phyloP scores from a whole-genome alignment of 2,797 vertebrate genomes.

The Odontamblyopus lacepedii region DNA sequence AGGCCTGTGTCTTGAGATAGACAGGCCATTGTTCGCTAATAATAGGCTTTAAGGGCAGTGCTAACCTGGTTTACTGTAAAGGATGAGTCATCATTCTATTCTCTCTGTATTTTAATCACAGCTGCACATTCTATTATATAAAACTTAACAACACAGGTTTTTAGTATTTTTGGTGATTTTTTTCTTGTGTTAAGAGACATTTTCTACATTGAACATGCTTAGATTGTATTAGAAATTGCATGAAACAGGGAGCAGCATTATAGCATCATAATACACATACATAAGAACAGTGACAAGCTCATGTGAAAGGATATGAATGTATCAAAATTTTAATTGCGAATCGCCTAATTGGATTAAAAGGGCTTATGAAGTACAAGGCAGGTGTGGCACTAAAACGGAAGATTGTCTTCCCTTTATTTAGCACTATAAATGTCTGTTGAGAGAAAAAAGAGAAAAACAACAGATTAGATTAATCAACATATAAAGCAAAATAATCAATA shows the following conservation, averaged over 20 bases:
- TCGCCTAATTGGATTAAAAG: slow-evolving; percentile 96
- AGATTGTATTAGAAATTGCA: slow-evolving; percentile 24
- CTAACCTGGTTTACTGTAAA: slow-evolving; percentile 36
- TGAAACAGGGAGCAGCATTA: slow-evolving; percentile 47
- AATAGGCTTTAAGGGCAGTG: slow-evolving; percentile 21
- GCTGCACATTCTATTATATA: slow-evolving; percentile 16
- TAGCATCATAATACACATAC: slow-evolving; percentile 56
- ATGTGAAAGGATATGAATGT: slow-evolving; percentile 99
- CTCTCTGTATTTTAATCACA: slow-evolving; percentile 45
- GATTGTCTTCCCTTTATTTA: slow-evolving; percentile 99
- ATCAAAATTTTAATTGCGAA: slow-evolving; percentile 99
- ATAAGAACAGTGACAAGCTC: slow-evolving; percentile 49
- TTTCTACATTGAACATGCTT: not conserved
- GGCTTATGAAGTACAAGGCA: slow-evolving; percentile 99
- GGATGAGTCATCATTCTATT: slow-evolving; percentile 59
- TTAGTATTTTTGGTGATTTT: slow-evolving; percentile 6
- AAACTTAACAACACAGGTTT: not conserved
- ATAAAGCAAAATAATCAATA: not conserved
- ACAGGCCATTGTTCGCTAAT: slow-evolving; percentile 24
- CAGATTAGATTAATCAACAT: slow-evolving; percentile 32
- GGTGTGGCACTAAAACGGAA: slow-evolving; percentile 99
- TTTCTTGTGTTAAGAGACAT: not conserved
- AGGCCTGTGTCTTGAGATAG: slow-evolving; percentile 15
- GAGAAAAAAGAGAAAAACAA: slow-evolving; percentile 58
- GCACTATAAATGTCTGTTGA: slow-evolving; percentile 99